Evolutionary conservation across 1,140 invertebrate genomes (phyloP).

Genomic region (Rhyacophila brunnea): DNA sequence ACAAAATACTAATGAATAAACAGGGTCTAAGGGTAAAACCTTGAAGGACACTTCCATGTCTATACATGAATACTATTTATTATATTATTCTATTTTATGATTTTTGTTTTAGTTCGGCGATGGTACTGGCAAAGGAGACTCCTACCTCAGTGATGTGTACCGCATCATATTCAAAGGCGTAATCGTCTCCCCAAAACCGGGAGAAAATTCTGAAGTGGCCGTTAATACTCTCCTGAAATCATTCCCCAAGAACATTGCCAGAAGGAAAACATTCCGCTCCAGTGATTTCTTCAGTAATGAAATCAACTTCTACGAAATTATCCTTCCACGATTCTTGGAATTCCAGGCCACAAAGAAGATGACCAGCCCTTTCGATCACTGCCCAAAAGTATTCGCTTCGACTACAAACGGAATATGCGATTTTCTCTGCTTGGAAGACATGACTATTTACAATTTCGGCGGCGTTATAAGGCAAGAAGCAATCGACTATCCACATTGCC

Average conservation of each 20-base stretch:
- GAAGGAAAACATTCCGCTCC: conserved; percentile 59
- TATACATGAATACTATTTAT: too few relatives aligned
- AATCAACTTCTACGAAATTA: conserved; percentile 59
- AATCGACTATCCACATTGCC: conserved; percentile 53
- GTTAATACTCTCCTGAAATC: conserved; percentile 56
- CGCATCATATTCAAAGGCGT: conserved; percentile 50
- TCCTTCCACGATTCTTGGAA: conserved; percentile 47
- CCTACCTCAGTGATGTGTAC: conserved; percentile 57
- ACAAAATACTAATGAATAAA: too few relatives aligned
- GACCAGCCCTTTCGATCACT: conserved; percentile 53
- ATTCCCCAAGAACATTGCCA: conserved; percentile 56
- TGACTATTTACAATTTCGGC: conserved; percentile 54
- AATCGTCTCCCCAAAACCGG: conserved; percentile 37
- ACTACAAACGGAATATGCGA: conserved; percentile 63
- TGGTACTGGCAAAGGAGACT: conserved; percentile 55
- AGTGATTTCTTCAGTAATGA: conserved; percentile 62
- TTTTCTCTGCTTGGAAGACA: conserved; percentile 66
- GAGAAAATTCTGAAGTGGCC: conserved; percentile 19
- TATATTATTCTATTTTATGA: too few relatives aligned
- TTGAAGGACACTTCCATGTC: too few relatives aligned
- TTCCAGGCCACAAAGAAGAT: conserved; percentile 50
- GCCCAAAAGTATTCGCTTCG: conserved; percentile 55
- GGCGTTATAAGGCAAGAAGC: conserved; percentile 52
- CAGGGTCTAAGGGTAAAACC: too few relatives aligned
- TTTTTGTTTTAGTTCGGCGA: conserved; percentile 20